A percentile compares a stretch with the other conserved stretches of the same genome.
These are phyloP conservation scores for Stegophylla sp. DNA, from an alignment of 2,888 invertebrate genomes.

Conservation along the genomic window DNA sequence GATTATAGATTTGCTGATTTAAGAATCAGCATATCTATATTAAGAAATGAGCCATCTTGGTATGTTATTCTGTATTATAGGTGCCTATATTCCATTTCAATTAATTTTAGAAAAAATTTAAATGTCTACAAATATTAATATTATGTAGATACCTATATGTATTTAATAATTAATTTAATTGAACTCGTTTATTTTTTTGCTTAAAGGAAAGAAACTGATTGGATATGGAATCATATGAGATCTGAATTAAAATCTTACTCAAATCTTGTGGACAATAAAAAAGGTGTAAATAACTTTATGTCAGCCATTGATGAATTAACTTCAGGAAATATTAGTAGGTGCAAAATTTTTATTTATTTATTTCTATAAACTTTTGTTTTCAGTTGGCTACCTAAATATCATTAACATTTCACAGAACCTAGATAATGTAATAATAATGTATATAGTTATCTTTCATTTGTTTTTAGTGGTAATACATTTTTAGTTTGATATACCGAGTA, in stretches of 20 bases:
- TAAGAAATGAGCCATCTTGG: too few species aligned
- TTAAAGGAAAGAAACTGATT: conserved; percentile 22
- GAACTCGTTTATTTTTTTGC: not conserved
- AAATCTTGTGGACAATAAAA: conserved; percentile 60
- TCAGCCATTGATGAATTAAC: conserved; percentile 34
- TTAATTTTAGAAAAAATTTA: too few species aligned
- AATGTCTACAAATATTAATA: too few species aligned
- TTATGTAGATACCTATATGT: too few species aligned
- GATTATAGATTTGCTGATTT: too few species aligned
- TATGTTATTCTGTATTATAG: too few species aligned
- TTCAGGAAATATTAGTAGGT: conserved; percentile 60
- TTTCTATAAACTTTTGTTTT: not conserved
- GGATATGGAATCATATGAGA: conserved; percentile 55
- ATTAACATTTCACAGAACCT: not conserved
- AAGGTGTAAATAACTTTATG: conserved; percentile 61
- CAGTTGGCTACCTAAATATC: too few species aligned
- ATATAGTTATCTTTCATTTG: not conserved
- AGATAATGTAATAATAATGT: too few species aligned
- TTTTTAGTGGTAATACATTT: not conserved
- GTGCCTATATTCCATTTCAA: too few species aligned
- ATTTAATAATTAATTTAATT: not conserved
- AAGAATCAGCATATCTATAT: too few species aligned
- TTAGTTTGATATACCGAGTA: too few species aligned
- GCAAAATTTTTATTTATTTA: not conserved
- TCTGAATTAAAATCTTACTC: conserved; percentile 61